A percentile compares a stretch with the other conserved stretches of the same genome.
These are phyloP conservation scores for Zapus hudsonius DNA, from an alignment of 2,113 vertebrate species.

Conservation along the genomic window DNA sequence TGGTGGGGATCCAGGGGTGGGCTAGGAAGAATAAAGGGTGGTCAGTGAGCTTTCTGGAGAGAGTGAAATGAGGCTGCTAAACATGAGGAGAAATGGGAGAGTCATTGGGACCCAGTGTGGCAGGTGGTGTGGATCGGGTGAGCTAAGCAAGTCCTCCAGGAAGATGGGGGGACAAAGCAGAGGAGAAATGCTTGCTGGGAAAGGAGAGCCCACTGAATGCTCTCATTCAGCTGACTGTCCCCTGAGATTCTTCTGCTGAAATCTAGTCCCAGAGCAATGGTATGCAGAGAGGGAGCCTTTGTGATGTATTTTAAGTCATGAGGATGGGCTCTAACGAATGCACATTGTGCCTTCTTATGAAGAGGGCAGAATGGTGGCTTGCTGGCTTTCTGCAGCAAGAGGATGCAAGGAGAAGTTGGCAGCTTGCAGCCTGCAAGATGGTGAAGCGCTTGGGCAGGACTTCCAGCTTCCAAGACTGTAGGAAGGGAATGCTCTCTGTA, in stretches of 20 bases:
- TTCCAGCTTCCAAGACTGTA: neutral
- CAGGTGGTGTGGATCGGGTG: no score
- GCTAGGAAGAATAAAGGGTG: neutral
- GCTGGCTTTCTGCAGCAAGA: neutral
- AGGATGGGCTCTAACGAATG: no score
- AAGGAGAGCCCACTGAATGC: neutral
- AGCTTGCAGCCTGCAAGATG: neutral
- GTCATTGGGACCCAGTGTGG: neutral
- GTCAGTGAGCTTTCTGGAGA: neutral
- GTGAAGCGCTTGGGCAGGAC: neutral
- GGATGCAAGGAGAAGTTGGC: neutral
- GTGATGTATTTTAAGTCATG: neutral
- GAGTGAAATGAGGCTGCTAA: neutral
- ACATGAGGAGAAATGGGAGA: neutral
- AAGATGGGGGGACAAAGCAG: neutral
- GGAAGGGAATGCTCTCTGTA: neutral
- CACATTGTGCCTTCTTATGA: neutral
- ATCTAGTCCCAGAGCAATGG: neutral
- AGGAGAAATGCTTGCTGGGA: neutral
- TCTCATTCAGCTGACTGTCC: no score
- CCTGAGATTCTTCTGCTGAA: neutral
- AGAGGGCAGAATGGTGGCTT: neutral
- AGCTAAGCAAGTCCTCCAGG: neutral
- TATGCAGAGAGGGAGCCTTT: neutral
- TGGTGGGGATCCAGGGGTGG: neutral